A percentile compares a stretch with the other conserved stretches of the same genome.
Conservation (phyloP, 2,888 invertebrate genomes). For the Ellobium chinense region DNA sequence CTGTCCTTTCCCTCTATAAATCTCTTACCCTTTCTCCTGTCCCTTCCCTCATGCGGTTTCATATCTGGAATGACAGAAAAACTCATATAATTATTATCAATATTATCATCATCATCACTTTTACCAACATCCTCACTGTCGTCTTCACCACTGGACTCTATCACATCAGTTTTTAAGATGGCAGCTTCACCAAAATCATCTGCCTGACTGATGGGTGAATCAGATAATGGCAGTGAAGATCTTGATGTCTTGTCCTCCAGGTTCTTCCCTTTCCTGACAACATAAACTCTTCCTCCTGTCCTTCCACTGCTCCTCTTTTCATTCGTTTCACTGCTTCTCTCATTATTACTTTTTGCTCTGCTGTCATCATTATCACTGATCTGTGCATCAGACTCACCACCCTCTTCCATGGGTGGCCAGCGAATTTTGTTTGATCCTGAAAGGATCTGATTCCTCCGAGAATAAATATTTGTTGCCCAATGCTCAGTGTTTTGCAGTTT, state of each 20-base stretch:
- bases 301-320: no score
- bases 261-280: not conserved
- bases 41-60: not conserved
- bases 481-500: not conserved
- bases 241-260: no score
- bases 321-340: no score
- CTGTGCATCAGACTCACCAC: not conserved
- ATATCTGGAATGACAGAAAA: not conserved
- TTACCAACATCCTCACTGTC: not conserved
- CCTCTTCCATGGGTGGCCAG: no score
- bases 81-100: not conserved
- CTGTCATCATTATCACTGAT: not conserved
- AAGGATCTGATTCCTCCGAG: no score
- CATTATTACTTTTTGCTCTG: not conserved
- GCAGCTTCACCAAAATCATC: no score
- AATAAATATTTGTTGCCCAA: not conserved
- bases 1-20: not conserved
- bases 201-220: no score
- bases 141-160: not conserved
- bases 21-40: not conserved
- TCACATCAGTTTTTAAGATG: not conserved
- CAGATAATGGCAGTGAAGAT: no score
- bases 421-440: no score
- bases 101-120: not conserved
- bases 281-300: not conserved